Evolutionary conservation across 2,113 vertebrate species (phyloP).

Genomic region (Acinonyx jubatus): DNA sequence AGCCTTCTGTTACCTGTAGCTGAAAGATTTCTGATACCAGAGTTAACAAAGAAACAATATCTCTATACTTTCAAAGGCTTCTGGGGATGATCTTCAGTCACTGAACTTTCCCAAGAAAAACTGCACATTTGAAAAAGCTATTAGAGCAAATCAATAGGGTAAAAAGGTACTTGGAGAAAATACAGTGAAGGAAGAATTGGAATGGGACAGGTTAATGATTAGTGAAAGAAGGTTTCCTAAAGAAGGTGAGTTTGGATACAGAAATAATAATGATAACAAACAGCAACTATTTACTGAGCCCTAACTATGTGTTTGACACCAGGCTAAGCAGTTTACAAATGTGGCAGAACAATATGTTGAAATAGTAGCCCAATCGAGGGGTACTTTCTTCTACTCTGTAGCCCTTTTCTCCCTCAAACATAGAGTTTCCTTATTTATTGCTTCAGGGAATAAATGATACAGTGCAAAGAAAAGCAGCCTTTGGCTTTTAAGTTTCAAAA

Average conservation of each 20-base stretch:
- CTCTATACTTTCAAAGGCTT: neutral
- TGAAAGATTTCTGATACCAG: neutral
- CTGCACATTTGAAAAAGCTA: neutral
- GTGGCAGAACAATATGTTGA: neutral
- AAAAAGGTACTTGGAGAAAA: neutral
- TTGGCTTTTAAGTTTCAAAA: neutral
- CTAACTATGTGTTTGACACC: neutral
- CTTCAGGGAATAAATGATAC: neutral
- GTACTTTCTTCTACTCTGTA: neutral
- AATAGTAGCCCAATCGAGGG: neutral
- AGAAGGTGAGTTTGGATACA: neutral
- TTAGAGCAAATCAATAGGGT: neutral
- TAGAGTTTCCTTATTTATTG: neutral
- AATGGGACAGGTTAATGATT: neutral
- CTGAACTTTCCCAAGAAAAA: neutral
- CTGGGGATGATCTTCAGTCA: neutral
- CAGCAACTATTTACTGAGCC: neutral
- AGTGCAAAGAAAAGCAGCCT: neutral
- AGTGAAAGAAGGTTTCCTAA: neutral
- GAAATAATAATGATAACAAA: neutral
- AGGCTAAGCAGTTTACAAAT: neutral
- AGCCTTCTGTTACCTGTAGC: neutral
- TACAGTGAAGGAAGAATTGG: neutral
- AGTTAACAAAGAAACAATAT: neutral
- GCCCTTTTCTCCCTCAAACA: neutral